phyloP scores from a whole-genome alignment of 2,888 invertebrate genomes.

The Agrotis ipsilon region DNA sequence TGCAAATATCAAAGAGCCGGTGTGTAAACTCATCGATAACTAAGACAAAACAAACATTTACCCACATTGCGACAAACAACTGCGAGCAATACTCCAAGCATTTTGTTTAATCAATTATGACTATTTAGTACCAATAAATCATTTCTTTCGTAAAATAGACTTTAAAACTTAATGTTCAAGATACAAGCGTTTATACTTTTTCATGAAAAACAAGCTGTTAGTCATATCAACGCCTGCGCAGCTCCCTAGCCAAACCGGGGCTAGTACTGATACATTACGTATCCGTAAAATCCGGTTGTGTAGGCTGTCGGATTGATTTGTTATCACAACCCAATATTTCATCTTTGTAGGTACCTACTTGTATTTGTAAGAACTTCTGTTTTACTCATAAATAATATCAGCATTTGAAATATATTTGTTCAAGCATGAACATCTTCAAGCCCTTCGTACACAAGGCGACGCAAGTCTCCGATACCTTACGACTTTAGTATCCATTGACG shows the following conservation, averaged over 20 bases:
- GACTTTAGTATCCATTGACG: no score
- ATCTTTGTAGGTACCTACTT: conserved; percentile 25
- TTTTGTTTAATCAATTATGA: conserved; percentile 56
- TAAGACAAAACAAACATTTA: conserved; percentile 73
- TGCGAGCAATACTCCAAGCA: conserved; percentile 44
- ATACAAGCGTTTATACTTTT: conserved; percentile 49
- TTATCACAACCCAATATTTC: conserved; percentile 47
- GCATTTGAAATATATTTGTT: conserved; percentile 19
- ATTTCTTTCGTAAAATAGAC: conserved; percentile 46
- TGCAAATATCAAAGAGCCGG: conserved; percentile 70
- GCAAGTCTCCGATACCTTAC: no score
- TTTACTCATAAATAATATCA: conserved; percentile 62
- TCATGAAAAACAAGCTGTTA: conserved; percentile 47
- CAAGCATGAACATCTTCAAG: conserved; percentile 45
- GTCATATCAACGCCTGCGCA: conserved; percentile 13
- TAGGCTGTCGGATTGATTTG: conserved; percentile 54
- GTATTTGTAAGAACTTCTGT: conserved; percentile 51
- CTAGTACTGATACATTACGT: conserved; percentile 41
- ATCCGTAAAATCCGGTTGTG: conserved; percentile 53
- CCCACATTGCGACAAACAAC: conserved; percentile 71
- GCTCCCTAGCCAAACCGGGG: conserved; percentile 22
- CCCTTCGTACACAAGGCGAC: no score
- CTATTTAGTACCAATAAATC: conserved; percentile 58
- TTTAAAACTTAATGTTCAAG: conserved; percentile 29
- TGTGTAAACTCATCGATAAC: conserved; percentile 69